A percentile compares a stretch with the other conserved stretches of the same genome.
These are phyloP conservation scores for Protobothrops flavoviridis DNA, from an alignment of 2,113 vertebrate genomes.

Conservation along the genomic window DNA sequence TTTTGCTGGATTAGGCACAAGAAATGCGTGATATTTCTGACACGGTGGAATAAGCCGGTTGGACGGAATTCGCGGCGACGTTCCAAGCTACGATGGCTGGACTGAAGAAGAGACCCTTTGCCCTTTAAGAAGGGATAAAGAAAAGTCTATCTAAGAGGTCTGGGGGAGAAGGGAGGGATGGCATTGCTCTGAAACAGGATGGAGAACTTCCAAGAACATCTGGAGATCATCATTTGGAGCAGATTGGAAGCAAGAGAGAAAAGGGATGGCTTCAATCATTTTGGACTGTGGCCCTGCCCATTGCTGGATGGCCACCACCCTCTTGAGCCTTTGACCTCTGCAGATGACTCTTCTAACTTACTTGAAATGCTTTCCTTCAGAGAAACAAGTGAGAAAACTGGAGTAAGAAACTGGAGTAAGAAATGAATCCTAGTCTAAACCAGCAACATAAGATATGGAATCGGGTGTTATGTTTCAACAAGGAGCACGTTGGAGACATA, in stretches of 20 bases:
- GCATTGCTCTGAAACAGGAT: background rate
- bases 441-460: background rate
- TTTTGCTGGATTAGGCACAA: conserved; percentile 28
- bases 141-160: background rate
- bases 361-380: background rate
- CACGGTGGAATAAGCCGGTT: background rate
- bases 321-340: background rate
- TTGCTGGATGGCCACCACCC: background rate
- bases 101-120: background rate
- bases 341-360: background rate
- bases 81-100: background rate
- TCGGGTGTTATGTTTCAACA: background rate
- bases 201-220: background rate
- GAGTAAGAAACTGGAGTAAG: background rate
- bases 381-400: background rate
- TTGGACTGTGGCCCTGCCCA: background rate
- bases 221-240: background rate
- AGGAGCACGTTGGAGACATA: background rate
- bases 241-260: background rate
- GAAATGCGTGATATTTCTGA: conserved; percentile 18
- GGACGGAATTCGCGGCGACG: no score
- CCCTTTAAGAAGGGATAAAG: background rate
- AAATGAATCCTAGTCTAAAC: background rate
- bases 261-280: background rate
- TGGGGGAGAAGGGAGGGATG: background rate